phyloP scores from a whole-genome alignment of 1,140 invertebrate species.

The Limonius californicus region DNA sequence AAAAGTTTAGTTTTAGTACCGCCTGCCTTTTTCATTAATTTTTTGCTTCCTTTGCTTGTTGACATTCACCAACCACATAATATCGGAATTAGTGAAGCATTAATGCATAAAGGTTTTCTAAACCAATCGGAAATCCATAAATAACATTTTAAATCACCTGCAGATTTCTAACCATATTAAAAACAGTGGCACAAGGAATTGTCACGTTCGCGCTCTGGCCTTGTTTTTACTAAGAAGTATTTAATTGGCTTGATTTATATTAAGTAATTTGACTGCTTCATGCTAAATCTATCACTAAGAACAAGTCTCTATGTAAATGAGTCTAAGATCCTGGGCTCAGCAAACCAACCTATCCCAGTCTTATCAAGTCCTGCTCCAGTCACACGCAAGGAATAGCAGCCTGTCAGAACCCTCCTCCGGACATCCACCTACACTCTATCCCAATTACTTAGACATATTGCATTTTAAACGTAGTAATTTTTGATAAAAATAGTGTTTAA shows the following conservation, averaged over 20 bases:
- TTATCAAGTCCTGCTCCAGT: conserved; percentile 25
- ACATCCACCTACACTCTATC: conserved; percentile 20
- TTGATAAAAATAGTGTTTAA: neutral
- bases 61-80: conserved; percentile 13
- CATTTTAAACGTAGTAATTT: conserved; percentile 1
- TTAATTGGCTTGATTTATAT: conserved; percentile 5
- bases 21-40: too few relatives aligned
- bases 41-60: neutral
- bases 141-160: conserved; percentile 3
- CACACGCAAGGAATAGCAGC: conserved; percentile 23
- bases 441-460: conserved; percentile 9
- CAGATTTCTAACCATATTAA: conserved; percentile 3
- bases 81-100: conserved; percentile 5
- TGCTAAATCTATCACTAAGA: conserved; percentile 11
- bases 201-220: neutral
- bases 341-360: conserved; percentile 25
- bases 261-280: conserved; percentile 13
- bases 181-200: neutral
- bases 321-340: conserved; percentile 24
- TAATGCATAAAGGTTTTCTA: conserved; percentile 15
- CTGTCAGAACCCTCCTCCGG: conserved; percentile 26
- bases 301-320: conserved; percentile 26
- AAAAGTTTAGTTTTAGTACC: too few relatives aligned
- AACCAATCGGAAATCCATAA: conserved; percentile 11
- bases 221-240: neutral